A percentile compares a stretch with the other conserved stretches of the same genome.
These are phyloP conservation scores for Fregetta grallaria DNA, from an alignment of 2,113 vertebrate genomes.

Conservation along the genomic window DNA sequence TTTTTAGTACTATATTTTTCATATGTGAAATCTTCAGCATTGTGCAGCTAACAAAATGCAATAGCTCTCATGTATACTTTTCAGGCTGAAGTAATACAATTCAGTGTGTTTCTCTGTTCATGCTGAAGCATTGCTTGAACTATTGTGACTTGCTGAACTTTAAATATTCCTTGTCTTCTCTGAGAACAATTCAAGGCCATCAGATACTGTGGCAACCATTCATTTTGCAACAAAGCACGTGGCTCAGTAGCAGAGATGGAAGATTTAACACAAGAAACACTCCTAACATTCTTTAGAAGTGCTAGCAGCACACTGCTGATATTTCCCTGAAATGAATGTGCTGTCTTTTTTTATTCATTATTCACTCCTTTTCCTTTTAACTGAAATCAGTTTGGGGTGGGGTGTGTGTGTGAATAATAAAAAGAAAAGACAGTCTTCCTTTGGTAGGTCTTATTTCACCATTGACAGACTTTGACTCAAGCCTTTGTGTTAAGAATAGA, in stretches of 20 bases:
- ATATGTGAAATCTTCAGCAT: not conserved
- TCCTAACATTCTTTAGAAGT: slow-evolving; percentile 46
- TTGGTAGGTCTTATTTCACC: not conserved
- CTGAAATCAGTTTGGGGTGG: slow-evolving; percentile 15
- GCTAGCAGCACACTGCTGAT: slow-evolving; percentile 10
- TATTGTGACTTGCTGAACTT: slow-evolving; percentile 32
- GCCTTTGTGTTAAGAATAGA: not conserved
- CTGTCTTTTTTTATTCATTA: slow-evolving; percentile 41
- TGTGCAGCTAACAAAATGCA: not conserved
- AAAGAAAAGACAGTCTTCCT: not conserved
- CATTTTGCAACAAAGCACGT: slow-evolving; percentile 45
- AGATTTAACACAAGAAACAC: slow-evolving; percentile 27
- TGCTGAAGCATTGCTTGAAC: slow-evolving; percentile 47
- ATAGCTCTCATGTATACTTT: not conserved
- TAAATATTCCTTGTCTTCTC: slow-evolving; percentile 64
- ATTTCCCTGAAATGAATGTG: slow-evolving; percentile 35
- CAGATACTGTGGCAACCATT: slow-evolving; percentile 69
- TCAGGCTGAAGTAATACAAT: not conserved
- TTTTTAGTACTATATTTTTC: not conserved
- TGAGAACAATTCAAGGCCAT: slow-evolving; percentile 72
- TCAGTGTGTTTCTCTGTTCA: slow-evolving; percentile 7
- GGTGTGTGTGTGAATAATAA: not conserved
- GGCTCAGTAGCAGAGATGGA: slow-evolving; percentile 41
- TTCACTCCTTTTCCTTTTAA: slow-evolving; percentile 31
- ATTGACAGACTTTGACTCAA: not conserved